Evolutionary conservation across 2,113 vertebrate genomes (phyloP).

Genomic region (Dromiciops gliroides): DNA sequence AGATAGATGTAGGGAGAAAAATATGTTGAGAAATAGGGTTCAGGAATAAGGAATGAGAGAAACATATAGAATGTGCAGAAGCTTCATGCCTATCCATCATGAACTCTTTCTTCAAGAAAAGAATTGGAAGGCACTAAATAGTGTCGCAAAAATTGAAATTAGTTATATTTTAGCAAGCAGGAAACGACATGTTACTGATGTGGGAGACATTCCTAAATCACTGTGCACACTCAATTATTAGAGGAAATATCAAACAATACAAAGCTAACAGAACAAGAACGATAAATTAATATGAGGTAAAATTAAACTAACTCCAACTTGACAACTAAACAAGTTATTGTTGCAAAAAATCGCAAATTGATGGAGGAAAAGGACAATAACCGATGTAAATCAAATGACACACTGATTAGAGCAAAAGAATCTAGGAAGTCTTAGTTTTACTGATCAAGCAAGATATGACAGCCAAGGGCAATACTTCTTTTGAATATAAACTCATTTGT

Average conservation of each 20-base stretch:
- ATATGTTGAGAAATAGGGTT: not conserved
- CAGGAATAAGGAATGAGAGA: not conserved
- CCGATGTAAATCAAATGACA: not conserved
- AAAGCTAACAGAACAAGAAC: not conserved
- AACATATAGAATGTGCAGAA: not conserved
- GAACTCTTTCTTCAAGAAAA: not conserved
- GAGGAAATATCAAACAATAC: not conserved
- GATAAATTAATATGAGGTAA: not conserved
- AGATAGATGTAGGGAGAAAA: not conserved
- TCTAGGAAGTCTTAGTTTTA: not conserved
- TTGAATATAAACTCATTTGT: not conserved
- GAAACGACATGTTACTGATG: not conserved
- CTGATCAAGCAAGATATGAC: not conserved
- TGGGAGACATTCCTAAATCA: not conserved
- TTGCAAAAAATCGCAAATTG: not conserved
- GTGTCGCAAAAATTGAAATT: not conserved
- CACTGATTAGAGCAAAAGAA: not conserved
- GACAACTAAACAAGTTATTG: not conserved
- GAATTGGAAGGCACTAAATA: not conserved
- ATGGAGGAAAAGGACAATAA: not conserved
- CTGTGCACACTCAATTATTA: not conserved
- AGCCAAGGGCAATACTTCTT: not conserved
- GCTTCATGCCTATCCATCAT: not conserved
- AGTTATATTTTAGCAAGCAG: not conserved
- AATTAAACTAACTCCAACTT: not conserved